These are phyloP conservation scores for Oreotrochilus melanogaster DNA, from an alignment of 2,113 vertebrate genomes.

Conservation along the genomic window DNA sequence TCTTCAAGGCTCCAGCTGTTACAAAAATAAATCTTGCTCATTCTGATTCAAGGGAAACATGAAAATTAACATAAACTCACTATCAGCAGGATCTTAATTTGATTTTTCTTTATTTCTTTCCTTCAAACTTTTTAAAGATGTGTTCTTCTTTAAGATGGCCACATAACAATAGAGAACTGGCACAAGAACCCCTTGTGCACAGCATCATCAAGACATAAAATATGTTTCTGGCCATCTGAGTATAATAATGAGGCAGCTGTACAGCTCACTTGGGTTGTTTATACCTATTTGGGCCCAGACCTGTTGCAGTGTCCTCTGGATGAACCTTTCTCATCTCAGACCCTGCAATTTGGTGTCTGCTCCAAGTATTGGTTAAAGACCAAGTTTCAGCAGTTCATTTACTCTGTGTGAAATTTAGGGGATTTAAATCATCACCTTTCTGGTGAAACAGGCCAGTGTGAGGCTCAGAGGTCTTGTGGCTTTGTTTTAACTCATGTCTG, in stretches of 20 bases:
- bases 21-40: constrained; percentile 58
- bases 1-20: constrained; percentile 20
- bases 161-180: background rate
- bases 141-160: background rate
- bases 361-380: constrained; percentile 57
- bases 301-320: constrained; percentile 46
- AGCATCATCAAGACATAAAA: background rate
- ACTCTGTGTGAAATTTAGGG: constrained; percentile 32
- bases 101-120: background rate
- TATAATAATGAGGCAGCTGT: constrained; percentile 63
- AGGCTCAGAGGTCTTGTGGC: constrained; percentile 34
- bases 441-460: constrained; percentile 20
- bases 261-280: constrained; percentile 49
- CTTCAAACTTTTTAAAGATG: background rate
- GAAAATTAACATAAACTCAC: constrained; percentile 41
- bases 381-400: constrained; percentile 56
- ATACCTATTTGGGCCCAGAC: constrained; percentile 54
- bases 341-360: constrained; percentile 58
- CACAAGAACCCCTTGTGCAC: background rate
- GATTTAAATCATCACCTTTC: constrained; percentile 63
- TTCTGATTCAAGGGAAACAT: constrained; percentile 14
- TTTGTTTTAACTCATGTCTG: constrained; percentile 51
- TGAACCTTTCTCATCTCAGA: constrained; percentile 37
- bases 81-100: constrained; percentile 44
- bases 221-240: constrained; percentile 61